A percentile compares a stretch with the other conserved stretches of the same genome.
Conservation (phyloP, 1,140 invertebrate species). For the Penaeus japonicus region DNA sequence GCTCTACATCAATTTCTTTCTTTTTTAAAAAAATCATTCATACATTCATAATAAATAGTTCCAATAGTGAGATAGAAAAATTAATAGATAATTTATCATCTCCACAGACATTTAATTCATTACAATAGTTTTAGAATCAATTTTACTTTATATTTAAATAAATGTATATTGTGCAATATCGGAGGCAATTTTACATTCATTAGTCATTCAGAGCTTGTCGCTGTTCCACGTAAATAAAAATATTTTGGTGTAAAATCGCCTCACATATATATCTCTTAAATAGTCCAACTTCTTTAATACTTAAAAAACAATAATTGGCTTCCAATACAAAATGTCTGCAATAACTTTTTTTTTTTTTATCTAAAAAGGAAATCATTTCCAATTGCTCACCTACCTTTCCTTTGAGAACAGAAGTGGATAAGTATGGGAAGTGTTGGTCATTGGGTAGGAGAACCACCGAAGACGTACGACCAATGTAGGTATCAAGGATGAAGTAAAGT, state of each 20-base stretch:
- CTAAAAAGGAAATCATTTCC: background rate
- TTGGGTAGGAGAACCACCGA: background rate
- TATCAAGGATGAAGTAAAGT: background rate
- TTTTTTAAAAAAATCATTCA: constrained; percentile 22
- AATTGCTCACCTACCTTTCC: background rate
- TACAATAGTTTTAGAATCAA: background rate
- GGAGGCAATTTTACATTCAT: background rate
- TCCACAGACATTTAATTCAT: background rate
- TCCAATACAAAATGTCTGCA: constrained; percentile 43
- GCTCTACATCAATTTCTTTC: background rate
- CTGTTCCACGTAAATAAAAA: too few relatives aligned
- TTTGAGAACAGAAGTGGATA: constrained; percentile 31
- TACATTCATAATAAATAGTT: constrained; percentile 19
- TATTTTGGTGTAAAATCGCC: too few relatives aligned
- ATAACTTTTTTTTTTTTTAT: background rate
- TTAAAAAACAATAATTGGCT: constrained; percentile 28
- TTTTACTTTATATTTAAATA: background rate
- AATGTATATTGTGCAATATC: background rate
- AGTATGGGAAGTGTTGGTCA: constrained; percentile 52
- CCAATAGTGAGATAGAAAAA: background rate
- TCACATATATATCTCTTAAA: too few relatives aligned
- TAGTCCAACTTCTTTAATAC: background rate
- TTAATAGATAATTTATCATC: constrained; percentile 24
- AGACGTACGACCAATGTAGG: constrained; percentile 6
- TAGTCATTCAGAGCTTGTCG: background rate